phyloP scores from a whole-genome alignment of 1,140 invertebrate species.

The Zaprionus tsacasi region DNA sequence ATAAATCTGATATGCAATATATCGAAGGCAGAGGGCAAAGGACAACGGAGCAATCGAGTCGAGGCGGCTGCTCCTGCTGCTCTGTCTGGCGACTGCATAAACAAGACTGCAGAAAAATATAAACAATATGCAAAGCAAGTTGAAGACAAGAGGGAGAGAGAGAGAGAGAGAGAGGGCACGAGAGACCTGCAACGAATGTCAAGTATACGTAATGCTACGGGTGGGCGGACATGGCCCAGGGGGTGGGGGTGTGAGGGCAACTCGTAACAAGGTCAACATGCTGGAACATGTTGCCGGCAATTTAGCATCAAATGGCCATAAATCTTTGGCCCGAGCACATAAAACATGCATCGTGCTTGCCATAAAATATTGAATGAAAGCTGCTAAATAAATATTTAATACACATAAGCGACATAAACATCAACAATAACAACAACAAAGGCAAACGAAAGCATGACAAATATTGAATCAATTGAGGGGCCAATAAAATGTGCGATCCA shows the following conservation, averaged over 20 bases:
- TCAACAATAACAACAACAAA: constrained; percentile 13
- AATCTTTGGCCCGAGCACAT: constrained; percentile 34
- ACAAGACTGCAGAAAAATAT: constrained; percentile 64
- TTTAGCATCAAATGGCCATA: constrained; percentile 67
- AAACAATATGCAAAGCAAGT: constrained; percentile 74
- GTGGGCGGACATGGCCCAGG: too few relatives aligned
- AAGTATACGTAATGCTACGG: constrained; percentile 54
- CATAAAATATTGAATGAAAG: constrained; percentile 53
- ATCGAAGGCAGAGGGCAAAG: constrained; percentile 51
- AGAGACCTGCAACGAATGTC: constrained; percentile 44
- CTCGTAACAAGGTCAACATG: constrained; percentile 65
- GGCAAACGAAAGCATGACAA: constrained; percentile 11
- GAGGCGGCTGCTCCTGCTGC: constrained; percentile 20
- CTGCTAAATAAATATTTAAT: constrained; percentile 75
- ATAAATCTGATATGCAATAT: constrained; percentile 68
- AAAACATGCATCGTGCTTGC: constrained; percentile 27
- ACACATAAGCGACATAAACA: constrained; percentile 55
- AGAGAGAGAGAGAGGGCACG: neutral
- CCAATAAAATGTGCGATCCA: constrained; percentile 36
- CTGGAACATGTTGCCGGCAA: constrained; percentile 50
- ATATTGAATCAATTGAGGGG: constrained; percentile 48
- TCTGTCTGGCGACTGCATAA: constrained; percentile 37
- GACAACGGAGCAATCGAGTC: constrained; percentile 37
- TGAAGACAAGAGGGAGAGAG: constrained; percentile 31
- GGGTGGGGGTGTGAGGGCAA: constrained; percentile 1